Base-by-base conservation (phyloP, 2,888 invertebrate species). In the Seladonia tumulorum region DNA sequence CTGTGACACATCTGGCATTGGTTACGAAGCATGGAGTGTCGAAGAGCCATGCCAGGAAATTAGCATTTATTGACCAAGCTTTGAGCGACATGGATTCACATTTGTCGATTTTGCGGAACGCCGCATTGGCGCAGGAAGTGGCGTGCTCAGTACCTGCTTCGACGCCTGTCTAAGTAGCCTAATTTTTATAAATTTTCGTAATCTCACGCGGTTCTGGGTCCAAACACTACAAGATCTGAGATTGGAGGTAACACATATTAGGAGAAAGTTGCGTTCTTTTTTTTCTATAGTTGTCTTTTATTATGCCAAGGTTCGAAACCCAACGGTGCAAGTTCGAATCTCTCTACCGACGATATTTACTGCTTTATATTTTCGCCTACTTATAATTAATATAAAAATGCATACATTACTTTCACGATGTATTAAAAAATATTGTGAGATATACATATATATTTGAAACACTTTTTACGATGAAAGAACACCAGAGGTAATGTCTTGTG, bases 21-120 rank as follows among this genome's bases (percentile, higher is more conserved):
- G 96, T 97, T n/a, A 96, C 97, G 86, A 96, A 96, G 88, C 96
- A 96, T 86, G 96, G 96, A 85, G 95, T 95, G 49, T 95, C 95
- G 18, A 95, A 95, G 76, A 95, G 95, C 76, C 95, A 95, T 81
- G 94, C 93, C 53, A 93, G 93, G 83, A 95, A 94, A 76, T 91
- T 96, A 66, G 95, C 95, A 49, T 97, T 97, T 96, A 97, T 97
- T 88, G 96, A 97, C 91, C 96, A 96, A 89, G 96, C 96, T 57
- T 94, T 97, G 60, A 95, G 96, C 53, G 97, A 97, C 87, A 97
- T 97, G 96, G 97, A 97, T 91, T 96, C 96, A 25, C 97, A 97
- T 90, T 89, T 95, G 42, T 90, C 96, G 94, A 95, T 96, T 63
- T 90, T 96, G 74, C 93, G 96, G 85, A 96, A 96, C 82, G 96